Conservation (phyloP, 2,797 vertebrate species). For the Clarias platycephalus region DNA sequence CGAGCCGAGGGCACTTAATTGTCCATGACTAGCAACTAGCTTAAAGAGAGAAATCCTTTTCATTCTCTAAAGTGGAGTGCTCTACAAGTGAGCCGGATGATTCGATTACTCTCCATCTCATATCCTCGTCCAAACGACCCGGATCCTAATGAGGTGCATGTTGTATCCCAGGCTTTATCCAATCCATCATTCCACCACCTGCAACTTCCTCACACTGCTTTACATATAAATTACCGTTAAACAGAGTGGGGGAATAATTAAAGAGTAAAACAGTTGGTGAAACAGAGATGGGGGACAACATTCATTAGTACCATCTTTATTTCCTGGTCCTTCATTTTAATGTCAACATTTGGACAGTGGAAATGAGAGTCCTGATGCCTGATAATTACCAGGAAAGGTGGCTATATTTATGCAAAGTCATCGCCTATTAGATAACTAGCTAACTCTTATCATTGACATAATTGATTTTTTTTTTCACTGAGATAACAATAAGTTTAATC, state of each 20-base stretch:
- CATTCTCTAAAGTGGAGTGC: conserved; percentile 52
- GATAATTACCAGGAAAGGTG: neutral
- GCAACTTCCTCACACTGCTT: conserved; percentile 46
- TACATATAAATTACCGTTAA: conserved; percentile 55
- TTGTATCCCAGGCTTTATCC: conserved; percentile 56
- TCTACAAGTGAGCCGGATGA: conserved; percentile 50
- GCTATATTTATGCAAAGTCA: neutral
- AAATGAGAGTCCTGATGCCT: neutral
- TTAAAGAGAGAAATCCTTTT: conserved; percentile 47
- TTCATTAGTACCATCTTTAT: conserved; percentile 19
- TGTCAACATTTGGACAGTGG: conserved; percentile 1
- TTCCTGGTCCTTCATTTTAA: conserved; percentile 20
- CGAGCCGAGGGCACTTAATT: neutral
- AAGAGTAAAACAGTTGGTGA: conserved; percentile 4
- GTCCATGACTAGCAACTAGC: neutral
- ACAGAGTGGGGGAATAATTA: conserved; percentile 21
- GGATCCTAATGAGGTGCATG: conserved; percentile 63
- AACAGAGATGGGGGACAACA: neutral
- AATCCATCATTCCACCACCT: conserved; percentile 62
- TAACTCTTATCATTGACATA: neutral
- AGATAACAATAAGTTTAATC: neutral
- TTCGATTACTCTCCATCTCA: conserved; percentile 62
- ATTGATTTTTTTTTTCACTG: neutral
- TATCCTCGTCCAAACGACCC: conserved; percentile 58
- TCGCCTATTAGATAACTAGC: neutral